Evolutionary conservation across 1,140 invertebrate species (phyloP).

Genomic region (Dryas iulia): DNA sequence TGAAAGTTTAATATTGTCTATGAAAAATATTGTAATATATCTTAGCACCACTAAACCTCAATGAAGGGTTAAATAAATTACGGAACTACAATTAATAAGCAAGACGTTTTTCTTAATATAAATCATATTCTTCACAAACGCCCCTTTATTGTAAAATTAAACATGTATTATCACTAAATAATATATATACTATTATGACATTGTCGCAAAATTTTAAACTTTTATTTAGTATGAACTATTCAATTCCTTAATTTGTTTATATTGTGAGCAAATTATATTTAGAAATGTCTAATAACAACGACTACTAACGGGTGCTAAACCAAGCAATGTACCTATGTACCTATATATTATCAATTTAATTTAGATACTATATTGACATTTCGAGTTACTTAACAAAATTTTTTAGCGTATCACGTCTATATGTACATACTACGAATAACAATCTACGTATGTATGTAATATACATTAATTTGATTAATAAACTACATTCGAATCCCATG

Average conservation of each 20-base stretch:
- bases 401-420: neutral
- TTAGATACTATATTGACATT: slow-evolving; percentile 1
- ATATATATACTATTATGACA: neutral
- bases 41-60: slow-evolving; percentile 69
- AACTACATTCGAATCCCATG: neutral
- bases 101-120: slow-evolving; percentile 3
- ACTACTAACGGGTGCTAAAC: slow-evolving; percentile 1
- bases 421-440: slow-evolving; percentile 28
- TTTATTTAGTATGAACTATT: slow-evolving; percentile 11
- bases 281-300: slow-evolving; percentile 5
- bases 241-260: slow-evolving; percentile 39
- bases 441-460: slow-evolving; percentile 10
- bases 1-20: slow-evolving; percentile 72
- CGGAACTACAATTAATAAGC: slow-evolving; percentile 13
- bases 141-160: neutral
- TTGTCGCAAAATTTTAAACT: neutral
- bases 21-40: slow-evolving; percentile 69
- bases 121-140: neutral
- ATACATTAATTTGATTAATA: neutral
- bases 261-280: slow-evolving; percentile 37
- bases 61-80: slow-evolving; percentile 16
- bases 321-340: slow-evolving; percentile 8
- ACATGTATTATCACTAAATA: neutral
- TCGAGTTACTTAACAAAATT: neutral
- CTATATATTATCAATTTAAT: slow-evolving; percentile 1